Base-by-base conservation (phyloP, 2,888 invertebrate genomes). In the Melieria crassipennis region DNA sequence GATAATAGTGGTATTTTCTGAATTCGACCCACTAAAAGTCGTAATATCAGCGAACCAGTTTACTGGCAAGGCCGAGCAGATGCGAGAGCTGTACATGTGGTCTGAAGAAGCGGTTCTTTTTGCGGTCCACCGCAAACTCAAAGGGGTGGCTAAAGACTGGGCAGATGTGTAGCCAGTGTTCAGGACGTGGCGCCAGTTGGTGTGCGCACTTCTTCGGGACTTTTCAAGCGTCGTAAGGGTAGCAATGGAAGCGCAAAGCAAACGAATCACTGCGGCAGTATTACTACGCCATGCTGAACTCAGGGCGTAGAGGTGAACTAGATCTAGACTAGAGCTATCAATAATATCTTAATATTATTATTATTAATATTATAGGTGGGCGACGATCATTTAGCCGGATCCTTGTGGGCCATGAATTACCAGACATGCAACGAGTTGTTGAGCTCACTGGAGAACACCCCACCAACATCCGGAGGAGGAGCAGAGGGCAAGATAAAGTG, bases 261-360 rank as follows among this genome's bases (percentile, higher is more conserved):
- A 57, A 56, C n/a, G 71, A 63, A 16, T 13, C 55, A 62, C 58
- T 72, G 10, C 16, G 56, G 0, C 73, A 73, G 43, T 78, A 72
- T 60, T 77, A 74, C n/a, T 74, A 76, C 46, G 47, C 56, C n/a
- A 71, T 71, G 66, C 55, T 70, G 10, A 30, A 61, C 4, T 55
- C 62, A 2, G 70, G 70, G n/a, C 61, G 70, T 10, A 50, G 45
- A n/a, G 70, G 70, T 47, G 7, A 13, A 3, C 13, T 70, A 9
- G 70, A 65, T 56, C n/a, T n/a, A n/a, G n/a, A n/a, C n/a, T n/a
- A n/a, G 63, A 71, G 52, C 11, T 30, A 3, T 61, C 63, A 43
- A 62, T 71, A 56, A 71, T 61, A 46, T 48, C 71, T 9, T 66
- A n/a, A n/a, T n/a, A n/a, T n/a, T n/a, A n/a, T n/a, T n/a, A n/a